Percentiles rank a stretch among this genome's conserved stretches.
Conservation (phyloP, 2,888 invertebrate genomes). For the Phyto melanocephala region DNA sequence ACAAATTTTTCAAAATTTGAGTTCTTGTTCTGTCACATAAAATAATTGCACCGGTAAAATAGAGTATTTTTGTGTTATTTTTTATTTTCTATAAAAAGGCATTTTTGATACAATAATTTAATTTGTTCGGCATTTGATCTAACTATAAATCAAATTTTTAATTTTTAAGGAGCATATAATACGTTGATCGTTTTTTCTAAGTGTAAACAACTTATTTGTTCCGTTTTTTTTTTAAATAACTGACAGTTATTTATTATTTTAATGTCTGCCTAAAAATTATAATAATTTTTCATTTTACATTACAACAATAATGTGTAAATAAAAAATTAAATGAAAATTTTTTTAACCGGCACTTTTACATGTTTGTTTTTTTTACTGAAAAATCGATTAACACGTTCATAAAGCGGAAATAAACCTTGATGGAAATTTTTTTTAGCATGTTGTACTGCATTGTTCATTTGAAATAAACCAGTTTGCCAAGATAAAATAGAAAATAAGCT, state of each 20-base stretch:
- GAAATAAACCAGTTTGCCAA: conserved; percentile 55
- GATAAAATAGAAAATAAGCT: not conserved
- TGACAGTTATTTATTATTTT: conserved; percentile 35
- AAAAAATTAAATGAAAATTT: not conserved
- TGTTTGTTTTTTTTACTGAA: conserved; percentile 17
- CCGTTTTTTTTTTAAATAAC: not conserved
- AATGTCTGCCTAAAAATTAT: not conserved
- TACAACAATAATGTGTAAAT: not conserved
- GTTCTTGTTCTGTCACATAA: too few species aligned
- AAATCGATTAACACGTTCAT: conserved; percentile 68
- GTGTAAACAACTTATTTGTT: not conserved
- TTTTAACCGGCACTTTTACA: conserved; percentile 18
- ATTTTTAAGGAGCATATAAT: too few species aligned
- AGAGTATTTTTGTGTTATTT: too few species aligned
- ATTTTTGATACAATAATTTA: too few species aligned
- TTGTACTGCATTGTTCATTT: conserved; percentile 24
- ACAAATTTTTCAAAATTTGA: too few species aligned
- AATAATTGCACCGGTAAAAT: too few species aligned
- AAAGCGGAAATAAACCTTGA: conserved; percentile 67
- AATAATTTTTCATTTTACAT: not conserved
- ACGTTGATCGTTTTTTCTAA: too few species aligned
- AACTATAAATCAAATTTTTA: too few species aligned
- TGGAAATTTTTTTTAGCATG: conserved; percentile 61
- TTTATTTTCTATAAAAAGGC: too few species aligned
- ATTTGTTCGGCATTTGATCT: too few species aligned